Percentiles rank a stretch among this genome's conserved stretches.
Conservation (phyloP, 2,888 invertebrate genomes). For the Cryptus viduatorius region DNA sequence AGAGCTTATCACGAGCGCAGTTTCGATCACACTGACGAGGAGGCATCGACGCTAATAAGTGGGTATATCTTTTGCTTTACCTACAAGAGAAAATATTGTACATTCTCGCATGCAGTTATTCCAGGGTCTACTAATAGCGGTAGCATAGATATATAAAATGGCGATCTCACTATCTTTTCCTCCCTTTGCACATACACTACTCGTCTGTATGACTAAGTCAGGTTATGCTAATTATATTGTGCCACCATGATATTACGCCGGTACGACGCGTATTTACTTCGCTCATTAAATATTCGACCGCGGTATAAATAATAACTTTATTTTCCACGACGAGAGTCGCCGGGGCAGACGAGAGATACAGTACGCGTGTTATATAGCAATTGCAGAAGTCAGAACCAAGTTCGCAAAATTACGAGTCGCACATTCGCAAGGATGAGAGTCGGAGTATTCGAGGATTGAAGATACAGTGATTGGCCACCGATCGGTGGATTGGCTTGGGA, state of each 20-base stretch:
- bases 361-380: conserved; percentile 35
- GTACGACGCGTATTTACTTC: conserved; percentile 52
- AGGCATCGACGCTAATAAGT: conserved; percentile 11
- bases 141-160: conserved; percentile 20
- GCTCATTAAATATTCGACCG: conserved; percentile 74
- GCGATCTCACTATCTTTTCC: conserved; percentile 29
- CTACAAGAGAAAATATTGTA: conserved; percentile 38
- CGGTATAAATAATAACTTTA: conserved; percentile 79
- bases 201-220: conserved; percentile 68
- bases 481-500: neutral
- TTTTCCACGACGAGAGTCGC: conserved; percentile 59
- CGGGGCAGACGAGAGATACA: neutral
- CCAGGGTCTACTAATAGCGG: conserved; percentile 41
- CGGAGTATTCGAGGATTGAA: neutral
- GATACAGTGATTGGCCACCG: conserved; percentile 4
- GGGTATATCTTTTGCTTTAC: conserved; percentile 34
- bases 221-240: conserved; percentile 80
- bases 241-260: conserved; percentile 71
- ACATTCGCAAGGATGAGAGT: conserved; percentile 34
- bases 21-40: conserved; percentile 14
- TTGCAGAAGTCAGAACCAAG: conserved; percentile 25
- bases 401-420: conserved; percentile 58
- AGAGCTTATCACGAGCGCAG: conserved; percentile 3
- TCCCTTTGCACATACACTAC: conserved; percentile 34
- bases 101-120: conserved; percentile 48